These are phyloP conservation scores for Threskiornis aethiopicus DNA, from an alignment of 2,797 vertebrate genomes.

Conservation along the genomic window DNA sequence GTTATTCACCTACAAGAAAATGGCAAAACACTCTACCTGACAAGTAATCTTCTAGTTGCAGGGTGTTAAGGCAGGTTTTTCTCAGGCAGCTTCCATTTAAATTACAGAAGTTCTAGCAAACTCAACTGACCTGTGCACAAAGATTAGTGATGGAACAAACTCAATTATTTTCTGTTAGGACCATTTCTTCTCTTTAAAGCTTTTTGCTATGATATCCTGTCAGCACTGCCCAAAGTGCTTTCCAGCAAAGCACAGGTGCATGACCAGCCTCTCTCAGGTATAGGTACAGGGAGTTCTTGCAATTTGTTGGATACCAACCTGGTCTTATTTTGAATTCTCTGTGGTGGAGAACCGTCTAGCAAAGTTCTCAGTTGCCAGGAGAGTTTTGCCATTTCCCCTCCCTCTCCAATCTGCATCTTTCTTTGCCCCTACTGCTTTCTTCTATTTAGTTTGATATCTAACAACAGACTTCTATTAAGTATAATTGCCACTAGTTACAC, in stretches of 20 bases:
- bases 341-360: not conserved
- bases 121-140: not conserved
- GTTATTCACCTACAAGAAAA: not conserved
- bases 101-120: not conserved
- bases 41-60: not conserved
- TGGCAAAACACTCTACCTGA: not conserved
- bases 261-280: not conserved
- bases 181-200: not conserved
- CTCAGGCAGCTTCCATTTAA: not conserved
- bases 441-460: not conserved
- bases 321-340: not conserved
- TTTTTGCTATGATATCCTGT: not conserved
- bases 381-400: not conserved
- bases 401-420: not conserved
- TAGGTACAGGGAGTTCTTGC: not conserved
- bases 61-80: not conserved
- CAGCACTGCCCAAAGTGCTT: not conserved
- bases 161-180: not conserved
- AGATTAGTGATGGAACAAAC: not conserved
- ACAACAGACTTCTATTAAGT: not conserved
- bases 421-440: not conserved
- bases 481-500: not conserved
- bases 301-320: not conserved
- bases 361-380: not conserved
- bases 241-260: not conserved